Percentiles rank a stretch among this genome's conserved stretches.
Conservation (phyloP, 2,888 invertebrate species). For the Odontomyia ornata region DNA sequence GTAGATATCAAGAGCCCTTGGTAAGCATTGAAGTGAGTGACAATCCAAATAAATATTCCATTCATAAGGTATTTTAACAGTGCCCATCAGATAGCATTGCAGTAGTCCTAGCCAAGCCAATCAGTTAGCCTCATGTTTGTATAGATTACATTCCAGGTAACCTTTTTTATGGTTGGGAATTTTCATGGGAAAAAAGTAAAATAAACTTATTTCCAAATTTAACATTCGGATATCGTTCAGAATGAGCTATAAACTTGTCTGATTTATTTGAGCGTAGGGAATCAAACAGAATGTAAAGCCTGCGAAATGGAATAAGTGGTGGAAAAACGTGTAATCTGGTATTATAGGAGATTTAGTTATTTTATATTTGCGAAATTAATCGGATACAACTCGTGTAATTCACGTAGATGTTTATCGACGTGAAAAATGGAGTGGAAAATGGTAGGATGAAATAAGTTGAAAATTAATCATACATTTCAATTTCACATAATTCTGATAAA, state of each 20-base stretch:
- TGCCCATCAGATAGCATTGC: background rate
- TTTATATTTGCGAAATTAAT: too few relatives aligned
- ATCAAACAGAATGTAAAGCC: constrained; percentile 1
- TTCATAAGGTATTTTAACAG: background rate
- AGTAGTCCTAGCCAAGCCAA: background rate
- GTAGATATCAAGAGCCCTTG: background rate
- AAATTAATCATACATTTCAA: too few relatives aligned
- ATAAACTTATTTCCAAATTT: background rate
- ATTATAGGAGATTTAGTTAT: background rate
- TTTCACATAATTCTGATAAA: too few relatives aligned
- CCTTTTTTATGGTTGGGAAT: too few relatives aligned
- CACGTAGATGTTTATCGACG: too few relatives aligned
- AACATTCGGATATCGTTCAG: background rate
- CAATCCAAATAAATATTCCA: constrained; percentile 2
- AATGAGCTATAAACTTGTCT: constrained; percentile 7
- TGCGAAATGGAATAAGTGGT: constrained; percentile 14
- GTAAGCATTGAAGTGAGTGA: constrained; percentile 1
- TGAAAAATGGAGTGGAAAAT: too few relatives aligned
- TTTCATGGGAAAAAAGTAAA: too few relatives aligned
- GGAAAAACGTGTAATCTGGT: constrained; percentile 1
- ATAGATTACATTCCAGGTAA: background rate
- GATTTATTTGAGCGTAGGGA: constrained; percentile 26
- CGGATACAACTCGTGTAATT: too few relatives aligned
- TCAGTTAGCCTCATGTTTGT: background rate
- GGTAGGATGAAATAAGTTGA: too few relatives aligned